Evolutionary conservation across 2,113 vertebrate species (phyloP).

Genomic region (Percopsis transmontana): DNA sequence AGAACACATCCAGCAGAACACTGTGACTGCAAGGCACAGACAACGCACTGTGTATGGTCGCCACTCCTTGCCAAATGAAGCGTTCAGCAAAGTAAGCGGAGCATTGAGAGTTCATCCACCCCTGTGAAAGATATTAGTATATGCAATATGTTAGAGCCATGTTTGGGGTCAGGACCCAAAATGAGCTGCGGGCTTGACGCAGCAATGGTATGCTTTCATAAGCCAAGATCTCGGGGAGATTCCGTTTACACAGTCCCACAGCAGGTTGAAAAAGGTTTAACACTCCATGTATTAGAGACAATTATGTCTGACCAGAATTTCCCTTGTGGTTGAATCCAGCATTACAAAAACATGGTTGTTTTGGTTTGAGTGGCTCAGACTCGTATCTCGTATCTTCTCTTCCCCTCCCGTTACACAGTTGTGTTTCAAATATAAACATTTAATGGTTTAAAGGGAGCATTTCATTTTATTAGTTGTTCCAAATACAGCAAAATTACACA

Average conservation of each 20-base stretch:
- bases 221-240: constrained; percentile 9
- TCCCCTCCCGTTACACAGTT: no score
- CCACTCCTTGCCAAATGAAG: constrained; percentile 18
- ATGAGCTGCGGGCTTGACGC: constrained; percentile 5
- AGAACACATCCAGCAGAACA: constrained; percentile 16
- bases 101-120: constrained; percentile 14
- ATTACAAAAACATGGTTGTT: no score
- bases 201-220: background rate
- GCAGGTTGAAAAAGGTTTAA: background rate
- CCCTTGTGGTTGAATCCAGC: no score
- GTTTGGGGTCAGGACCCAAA: background rate
- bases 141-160: constrained; percentile 22
- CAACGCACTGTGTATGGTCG: constrained; percentile 4
- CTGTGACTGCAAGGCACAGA: constrained; percentile 3
- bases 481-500: no score
- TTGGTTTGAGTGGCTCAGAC: no score
- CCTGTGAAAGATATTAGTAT: constrained; percentile 36
- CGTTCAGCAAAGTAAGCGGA: constrained; percentile 12
- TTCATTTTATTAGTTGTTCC: no score
- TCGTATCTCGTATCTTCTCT: no score
- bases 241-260: background rate
- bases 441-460: no score
- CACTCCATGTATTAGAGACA: background rate
- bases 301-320: background rate
- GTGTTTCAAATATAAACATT: no score